phyloP scores from a whole-genome alignment of 1,140 invertebrate species.

The Micrasema longulum region DNA sequence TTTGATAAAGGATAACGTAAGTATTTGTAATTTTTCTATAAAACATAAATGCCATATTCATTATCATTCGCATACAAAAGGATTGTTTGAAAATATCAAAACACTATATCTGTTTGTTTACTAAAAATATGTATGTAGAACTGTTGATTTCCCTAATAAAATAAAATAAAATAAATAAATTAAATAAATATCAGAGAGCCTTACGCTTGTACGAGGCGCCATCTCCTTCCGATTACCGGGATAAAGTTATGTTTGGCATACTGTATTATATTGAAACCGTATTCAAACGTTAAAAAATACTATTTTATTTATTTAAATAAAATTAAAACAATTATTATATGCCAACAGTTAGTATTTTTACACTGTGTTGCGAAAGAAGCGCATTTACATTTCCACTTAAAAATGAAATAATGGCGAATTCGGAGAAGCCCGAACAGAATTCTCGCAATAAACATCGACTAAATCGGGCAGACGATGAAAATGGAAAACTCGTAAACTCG shows the following conservation, averaged over 20 bases:
- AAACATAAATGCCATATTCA: background rate
- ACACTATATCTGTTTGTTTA: no score
- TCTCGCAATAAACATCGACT: background rate
- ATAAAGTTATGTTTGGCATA: constrained; percentile 12
- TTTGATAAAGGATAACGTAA: background rate
- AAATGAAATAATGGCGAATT: background rate
- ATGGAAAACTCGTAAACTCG: constrained; percentile 10
- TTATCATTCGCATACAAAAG: constrained; percentile 3
- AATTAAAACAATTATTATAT: background rate
- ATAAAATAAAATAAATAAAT: no score
- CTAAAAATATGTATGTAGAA: no score
- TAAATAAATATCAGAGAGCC: constrained; percentile 4
- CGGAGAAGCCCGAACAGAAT: background rate
- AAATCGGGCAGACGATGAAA: background rate
- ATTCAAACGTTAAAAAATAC: background rate
- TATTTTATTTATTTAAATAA: background rate
- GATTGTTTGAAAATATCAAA: no score
- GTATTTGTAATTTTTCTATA: background rate
- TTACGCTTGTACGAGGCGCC: constrained; percentile 25
- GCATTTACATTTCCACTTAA: background rate
- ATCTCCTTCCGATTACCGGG: constrained; percentile 29
- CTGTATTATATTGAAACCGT: background rate
- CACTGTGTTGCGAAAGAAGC: background rate
- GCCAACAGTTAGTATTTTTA: background rate
- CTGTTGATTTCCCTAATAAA: no score